Conservation (phyloP, 1,140 invertebrate genomes). For the Bombus ignitus region DNA sequence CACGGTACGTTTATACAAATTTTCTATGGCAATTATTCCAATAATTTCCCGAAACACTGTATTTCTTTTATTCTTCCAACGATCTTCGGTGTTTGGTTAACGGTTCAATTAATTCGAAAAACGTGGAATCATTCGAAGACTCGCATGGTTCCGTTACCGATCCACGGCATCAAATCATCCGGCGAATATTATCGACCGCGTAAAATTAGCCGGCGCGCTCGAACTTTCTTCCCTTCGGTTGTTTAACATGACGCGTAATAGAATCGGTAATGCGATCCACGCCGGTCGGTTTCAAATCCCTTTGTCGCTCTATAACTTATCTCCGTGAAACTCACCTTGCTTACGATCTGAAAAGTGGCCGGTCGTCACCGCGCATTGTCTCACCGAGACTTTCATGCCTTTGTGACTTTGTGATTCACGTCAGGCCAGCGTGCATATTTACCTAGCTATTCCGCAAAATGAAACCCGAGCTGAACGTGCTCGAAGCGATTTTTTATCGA, state of each 20-base stretch:
- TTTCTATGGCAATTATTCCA: too few relatives aligned
- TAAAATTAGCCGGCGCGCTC: background rate
- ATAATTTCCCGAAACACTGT: too few relatives aligned
- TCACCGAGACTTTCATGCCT: conserved; percentile 28
- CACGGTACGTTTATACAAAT: too few relatives aligned
- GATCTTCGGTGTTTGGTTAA: background rate
- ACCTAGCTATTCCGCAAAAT: conserved; percentile 49
- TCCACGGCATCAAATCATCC: background rate
- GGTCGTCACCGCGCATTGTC: conserved; percentile 59
- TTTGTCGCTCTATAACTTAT: conserved; percentile 32
- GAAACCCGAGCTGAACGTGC: conserved; percentile 52
- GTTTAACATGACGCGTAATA: background rate
- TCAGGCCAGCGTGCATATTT: conserved; percentile 34
- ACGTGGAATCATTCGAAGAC: background rate
- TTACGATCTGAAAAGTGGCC: conserved; percentile 44
- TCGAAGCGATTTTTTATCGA: conserved; percentile 38
- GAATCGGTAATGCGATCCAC: conserved; percentile 57
- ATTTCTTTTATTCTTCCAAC: background rate
- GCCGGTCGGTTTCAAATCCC: conserved; percentile 22
- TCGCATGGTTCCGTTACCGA: too few relatives aligned
- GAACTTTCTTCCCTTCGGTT: background rate
- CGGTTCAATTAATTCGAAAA: background rate
- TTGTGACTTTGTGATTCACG: conserved; percentile 60
- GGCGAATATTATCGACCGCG: background rate
- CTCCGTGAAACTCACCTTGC: conserved; percentile 43